Conservation (phyloP, 1,140 invertebrate genomes). For the Drosophila neocordata region DNA sequence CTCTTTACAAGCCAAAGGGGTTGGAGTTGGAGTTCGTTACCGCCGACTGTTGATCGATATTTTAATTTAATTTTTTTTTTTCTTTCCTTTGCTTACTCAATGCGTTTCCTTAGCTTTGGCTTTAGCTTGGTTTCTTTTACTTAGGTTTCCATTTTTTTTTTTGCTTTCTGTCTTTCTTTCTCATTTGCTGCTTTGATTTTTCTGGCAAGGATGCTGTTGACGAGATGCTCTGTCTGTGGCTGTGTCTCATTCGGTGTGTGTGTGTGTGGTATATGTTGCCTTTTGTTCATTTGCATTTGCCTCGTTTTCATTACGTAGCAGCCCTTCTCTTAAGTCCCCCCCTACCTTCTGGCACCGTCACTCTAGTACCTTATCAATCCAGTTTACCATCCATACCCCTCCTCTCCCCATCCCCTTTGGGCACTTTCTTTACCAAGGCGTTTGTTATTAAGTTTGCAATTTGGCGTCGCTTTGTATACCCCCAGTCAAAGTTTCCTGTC, state of each 20-base stretch:
- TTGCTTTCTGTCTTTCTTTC: conserved; percentile 34
- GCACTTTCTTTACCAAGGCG: conserved; percentile 22
- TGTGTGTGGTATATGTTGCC: conserved; percentile 46
- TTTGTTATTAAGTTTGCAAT: conserved; percentile 68
- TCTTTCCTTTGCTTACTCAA: conserved; percentile 21
- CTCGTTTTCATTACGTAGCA: conserved; percentile 70
- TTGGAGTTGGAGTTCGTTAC: conserved; percentile 71
- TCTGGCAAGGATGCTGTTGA: conserved; percentile 60
- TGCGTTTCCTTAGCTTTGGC: conserved; percentile 70
- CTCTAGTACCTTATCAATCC: too few species aligned
- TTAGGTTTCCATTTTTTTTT: not conserved
- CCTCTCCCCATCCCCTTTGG: conserved; percentile 17
- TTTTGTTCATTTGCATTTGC: conserved; percentile 76
- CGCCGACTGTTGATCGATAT: conserved; percentile 73
- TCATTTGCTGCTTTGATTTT: conserved; percentile 74
- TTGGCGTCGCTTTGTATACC: conserved; percentile 16
- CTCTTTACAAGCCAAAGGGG: conserved; percentile 47
- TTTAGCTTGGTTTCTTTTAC: conserved; percentile 38
- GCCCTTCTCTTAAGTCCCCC: conserved; percentile 14
- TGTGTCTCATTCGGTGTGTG: not conserved
- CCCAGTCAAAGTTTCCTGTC: conserved; percentile 36
- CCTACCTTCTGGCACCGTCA: too few species aligned
- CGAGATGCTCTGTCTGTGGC: conserved; percentile 26
- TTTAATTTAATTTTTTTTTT: conserved; percentile 76
- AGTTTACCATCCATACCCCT: not conserved